Conservation (phyloP, 2,888 invertebrate genomes). For the Hypercompe scribonia region DNA sequence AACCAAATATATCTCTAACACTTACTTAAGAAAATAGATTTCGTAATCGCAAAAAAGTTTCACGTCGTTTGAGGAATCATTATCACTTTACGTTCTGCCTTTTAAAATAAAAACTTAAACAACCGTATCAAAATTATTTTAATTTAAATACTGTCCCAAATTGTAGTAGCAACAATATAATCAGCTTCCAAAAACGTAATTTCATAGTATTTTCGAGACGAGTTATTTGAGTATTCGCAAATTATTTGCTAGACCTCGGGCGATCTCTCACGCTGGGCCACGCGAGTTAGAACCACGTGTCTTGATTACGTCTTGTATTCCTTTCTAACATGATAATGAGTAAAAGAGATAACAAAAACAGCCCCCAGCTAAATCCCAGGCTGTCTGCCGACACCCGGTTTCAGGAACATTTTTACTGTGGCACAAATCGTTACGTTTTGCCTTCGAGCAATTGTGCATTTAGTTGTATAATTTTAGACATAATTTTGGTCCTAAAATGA, state of each 20-base stretch:
- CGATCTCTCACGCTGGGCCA: slow-evolving; percentile 73
- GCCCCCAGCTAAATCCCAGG: slow-evolving; percentile 73
- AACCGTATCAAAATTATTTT: not conserved
- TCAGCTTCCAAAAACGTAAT: slow-evolving; percentile 33
- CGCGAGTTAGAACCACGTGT: slow-evolving; percentile 63
- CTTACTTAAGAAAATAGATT: not conserved
- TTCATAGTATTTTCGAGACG: slow-evolving; percentile 26
- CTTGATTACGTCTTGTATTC: slow-evolving; percentile 43
- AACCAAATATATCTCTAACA: not conserved
- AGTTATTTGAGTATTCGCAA: slow-evolving; percentile 46
- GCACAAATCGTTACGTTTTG: slow-evolving; percentile 6
- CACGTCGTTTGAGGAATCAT: not conserved
- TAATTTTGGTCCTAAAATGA: slow-evolving; percentile 9
- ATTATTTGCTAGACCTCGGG: slow-evolving; percentile 66
- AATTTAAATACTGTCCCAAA: slow-evolving; percentile 12
- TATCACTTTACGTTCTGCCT: not conserved
- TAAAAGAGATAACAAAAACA: slow-evolving; percentile 57
- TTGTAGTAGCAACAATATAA: slow-evolving; percentile 19
- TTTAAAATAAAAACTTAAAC: not conserved
- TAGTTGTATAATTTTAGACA: slow-evolving; percentile 16
- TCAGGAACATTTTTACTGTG: slow-evolving; percentile 15
- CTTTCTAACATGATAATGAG: slow-evolving; percentile 60
- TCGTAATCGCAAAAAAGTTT: not conserved
- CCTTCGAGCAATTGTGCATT: slow-evolving; percentile 12
- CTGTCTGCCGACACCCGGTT: slow-evolving; percentile 53